Base-by-base conservation (phyloP, 2,113 vertebrate genomes). In the Paedocypris sp. region DNA sequence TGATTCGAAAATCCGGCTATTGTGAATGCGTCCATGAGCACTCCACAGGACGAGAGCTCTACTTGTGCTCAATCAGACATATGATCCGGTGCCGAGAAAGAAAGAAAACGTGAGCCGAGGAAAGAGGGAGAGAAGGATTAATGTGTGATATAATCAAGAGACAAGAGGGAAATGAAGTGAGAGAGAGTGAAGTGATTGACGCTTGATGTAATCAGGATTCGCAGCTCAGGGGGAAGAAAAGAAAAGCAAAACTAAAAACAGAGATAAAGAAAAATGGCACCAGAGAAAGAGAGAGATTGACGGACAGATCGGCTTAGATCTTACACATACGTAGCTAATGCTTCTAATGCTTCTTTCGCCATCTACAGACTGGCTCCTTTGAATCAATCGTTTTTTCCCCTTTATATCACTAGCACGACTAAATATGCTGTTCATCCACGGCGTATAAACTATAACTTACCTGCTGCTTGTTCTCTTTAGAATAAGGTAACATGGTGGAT, bases 381-480 rank as follows among this genome's bases (percentile, higher is more conserved):
- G n/a, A n/a, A n/a, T n/a, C n/a, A n/a, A n/a, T n/a, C n/a, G n/a
- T n/a, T n/a, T n/a, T n/a, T n/a, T n/a, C n/a, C n/a, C n/a, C n/a
- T n/a, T n/a, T n/a, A n/a, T n/a, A n/a, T n/a, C n/a, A n/a, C n/a
- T n/a, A n/a, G n/a, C n/a, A n/a, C n/a, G n/a, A n/a, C n/a, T n/a
- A n/a, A n/a, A n/a, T n/a, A 28, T 15, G 26, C 12, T 23, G 42
- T 13, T 10, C 20, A 23, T 45, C 20, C 12, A 6, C 23, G 9
- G 22, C 22, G n/a, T 46, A 10, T 47, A 16, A 20, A 31, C 5
- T 50, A 31, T 11, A 23, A 46, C 68, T 1, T 74, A 97, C 95
- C 90, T 98, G 94, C 72, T 98, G 95, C 61, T 89, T 97, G 81
- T 98, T 98, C 72, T 98, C 95, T 83, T 90, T 98, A 47, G 95